A percentile compares a stretch with the other conserved stretches of the same genome.
These are phyloP conservation scores for Magallana gigas DNA, from an alignment of 1,140 invertebrate species.

Conservation along the genomic window DNA sequence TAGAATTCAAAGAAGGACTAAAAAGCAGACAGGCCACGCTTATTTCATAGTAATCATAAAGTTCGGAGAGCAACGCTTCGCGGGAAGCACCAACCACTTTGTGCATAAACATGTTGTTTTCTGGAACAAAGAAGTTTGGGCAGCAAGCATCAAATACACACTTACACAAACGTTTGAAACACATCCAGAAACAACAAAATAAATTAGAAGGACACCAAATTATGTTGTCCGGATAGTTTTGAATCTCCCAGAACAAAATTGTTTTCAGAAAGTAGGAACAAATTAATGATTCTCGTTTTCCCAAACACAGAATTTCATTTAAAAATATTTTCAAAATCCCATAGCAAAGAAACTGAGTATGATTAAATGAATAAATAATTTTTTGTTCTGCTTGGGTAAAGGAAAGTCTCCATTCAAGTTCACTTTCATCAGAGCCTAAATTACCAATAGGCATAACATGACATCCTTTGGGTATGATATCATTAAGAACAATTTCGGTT, in stretches of 20 bases:
- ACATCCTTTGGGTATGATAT: neutral
- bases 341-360: neutral
- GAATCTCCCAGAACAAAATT: neutral
- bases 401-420: neutral
- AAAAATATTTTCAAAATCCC: neutral
- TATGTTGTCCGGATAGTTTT: neutral
- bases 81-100: neutral
- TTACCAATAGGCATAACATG: neutral
- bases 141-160: neutral
- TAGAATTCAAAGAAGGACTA: neutral
- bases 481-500: neutral
- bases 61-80: neutral
- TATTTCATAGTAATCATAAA: neutral
- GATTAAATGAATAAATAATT: neutral
- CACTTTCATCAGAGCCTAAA: neutral
- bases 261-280: neutral
- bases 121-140: neutral
- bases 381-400: neutral
- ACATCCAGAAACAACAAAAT: neutral
- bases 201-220: neutral
- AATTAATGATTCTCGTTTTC: neutral
- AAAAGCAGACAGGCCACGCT: neutral
- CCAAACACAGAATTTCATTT: neutral
- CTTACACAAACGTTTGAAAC: neutral
- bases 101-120: neutral